Conservation (phyloP, 2,113 vertebrate species). For the Coturnix japonica region DNA sequence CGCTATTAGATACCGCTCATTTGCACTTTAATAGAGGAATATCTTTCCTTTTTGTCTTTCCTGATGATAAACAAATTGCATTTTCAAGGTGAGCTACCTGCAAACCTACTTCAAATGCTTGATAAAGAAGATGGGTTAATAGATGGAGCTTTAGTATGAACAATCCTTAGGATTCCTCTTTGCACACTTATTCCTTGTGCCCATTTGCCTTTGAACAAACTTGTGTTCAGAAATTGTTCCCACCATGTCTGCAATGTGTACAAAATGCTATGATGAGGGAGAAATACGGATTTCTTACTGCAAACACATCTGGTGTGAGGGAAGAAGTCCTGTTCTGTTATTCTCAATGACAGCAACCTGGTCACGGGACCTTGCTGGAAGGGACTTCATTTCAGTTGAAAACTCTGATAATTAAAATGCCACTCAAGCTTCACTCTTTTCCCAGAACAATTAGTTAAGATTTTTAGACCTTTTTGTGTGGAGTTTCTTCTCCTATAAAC, state of each 20-base stretch:
- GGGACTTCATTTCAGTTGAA: background rate
- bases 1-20: background rate
- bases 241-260: background rate
- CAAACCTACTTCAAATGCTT: background rate
- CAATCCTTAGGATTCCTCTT: background rate
- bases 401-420: background rate
- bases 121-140: background rate
- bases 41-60: background rate
- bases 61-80: background rate
- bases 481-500: background rate
- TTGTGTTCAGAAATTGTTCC: background rate
- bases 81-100: conserved; percentile 2
- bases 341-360: background rate
- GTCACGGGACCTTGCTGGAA: background rate
- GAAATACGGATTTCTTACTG: background rate
- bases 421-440: background rate
- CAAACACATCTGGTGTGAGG: background rate
- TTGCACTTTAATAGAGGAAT: conserved; percentile 24
- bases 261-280: background rate
- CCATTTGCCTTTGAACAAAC: background rate
- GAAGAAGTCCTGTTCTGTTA: background rate
- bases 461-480: background rate
- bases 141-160: conserved; percentile 39
- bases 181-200: background rate
- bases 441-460: background rate